These are phyloP conservation scores for Rhimphoctona megacephalus DNA, from an alignment of 2,888 invertebrate genomes.

Conservation along the genomic window DNA sequence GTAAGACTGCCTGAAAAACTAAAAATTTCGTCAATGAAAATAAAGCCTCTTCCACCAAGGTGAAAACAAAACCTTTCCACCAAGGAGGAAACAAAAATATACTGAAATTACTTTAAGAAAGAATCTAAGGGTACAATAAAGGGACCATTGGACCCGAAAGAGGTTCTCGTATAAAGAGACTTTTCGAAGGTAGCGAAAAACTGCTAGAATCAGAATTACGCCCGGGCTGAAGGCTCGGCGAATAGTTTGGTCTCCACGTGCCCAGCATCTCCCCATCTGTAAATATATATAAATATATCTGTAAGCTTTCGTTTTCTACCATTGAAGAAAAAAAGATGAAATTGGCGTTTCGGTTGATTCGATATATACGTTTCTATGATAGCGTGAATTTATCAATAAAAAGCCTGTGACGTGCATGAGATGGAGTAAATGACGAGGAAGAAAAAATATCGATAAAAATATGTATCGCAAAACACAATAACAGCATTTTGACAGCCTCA, in stretches of 20 bases:
- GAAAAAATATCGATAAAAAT: conserved; percentile 11
- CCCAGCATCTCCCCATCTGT: conserved; percentile 47
- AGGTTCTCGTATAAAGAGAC: conserved; percentile 57
- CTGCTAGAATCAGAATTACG: conserved; percentile 69
- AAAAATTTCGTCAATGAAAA: background rate
- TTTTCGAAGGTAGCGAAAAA: conserved; percentile 49
- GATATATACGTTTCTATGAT: conserved; percentile 25
- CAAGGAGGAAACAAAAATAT: background rate
- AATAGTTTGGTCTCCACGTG: conserved; percentile 67
- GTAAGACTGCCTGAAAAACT: background rate
- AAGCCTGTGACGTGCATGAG: conserved; percentile 15
- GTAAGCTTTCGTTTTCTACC: conserved; percentile 2
- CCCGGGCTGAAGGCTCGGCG: conserved; percentile 44
- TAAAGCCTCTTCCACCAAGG: background rate
- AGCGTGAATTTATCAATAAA: conserved; percentile 39
- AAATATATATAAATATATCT: background rate
- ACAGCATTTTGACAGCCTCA: conserved; percentile 20
- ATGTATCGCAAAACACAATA: background rate
- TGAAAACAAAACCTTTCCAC: background rate
- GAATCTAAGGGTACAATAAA: background rate
- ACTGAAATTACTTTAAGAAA: background rate
- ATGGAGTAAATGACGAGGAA: conserved; percentile 11
- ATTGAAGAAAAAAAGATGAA: conserved; percentile 4
- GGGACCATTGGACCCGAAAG: background rate
- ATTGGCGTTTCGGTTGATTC: conserved; percentile 28